These are phyloP conservation scores for Linepithema humile DNA, from an alignment of 1,140 invertebrate species.

Conservation along the genomic window DNA sequence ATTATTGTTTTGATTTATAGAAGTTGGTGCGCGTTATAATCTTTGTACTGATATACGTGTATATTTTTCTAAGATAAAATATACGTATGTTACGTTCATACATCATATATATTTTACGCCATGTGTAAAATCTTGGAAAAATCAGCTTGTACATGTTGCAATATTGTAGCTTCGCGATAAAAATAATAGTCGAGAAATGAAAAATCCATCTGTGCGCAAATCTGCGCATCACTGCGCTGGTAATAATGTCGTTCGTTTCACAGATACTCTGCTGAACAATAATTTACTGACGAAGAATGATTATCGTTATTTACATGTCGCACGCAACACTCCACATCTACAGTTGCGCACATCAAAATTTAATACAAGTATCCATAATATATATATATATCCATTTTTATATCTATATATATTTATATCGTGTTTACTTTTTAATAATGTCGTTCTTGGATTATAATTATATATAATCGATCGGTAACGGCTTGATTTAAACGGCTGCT, in stretches of 20 bases:
- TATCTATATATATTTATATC: slow-evolving; percentile 77
- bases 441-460: slow-evolving; percentile 74
- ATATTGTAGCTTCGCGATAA: background rate
- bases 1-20: slow-evolving; percentile 27
- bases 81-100: background rate
- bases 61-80: background rate
- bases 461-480: slow-evolving; percentile 64
- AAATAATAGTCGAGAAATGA: background rate
- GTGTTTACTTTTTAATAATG: slow-evolving; percentile 76
- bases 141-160: background rate
- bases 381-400: slow-evolving; percentile 70
- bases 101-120: background rate
- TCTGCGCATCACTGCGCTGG: background rate
- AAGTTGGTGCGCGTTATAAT: background rate
- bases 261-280: slow-evolving; percentile 66
- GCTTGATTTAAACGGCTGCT: slow-evolving; percentile 6
- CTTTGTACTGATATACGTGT: slow-evolving; percentile 2
- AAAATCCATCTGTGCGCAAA: background rate
- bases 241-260: slow-evolving; percentile 49
- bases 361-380: slow-evolving; percentile 74
- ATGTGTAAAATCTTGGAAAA: background rate
- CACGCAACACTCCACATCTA: slow-evolving; percentile 42
- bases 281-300: slow-evolving; percentile 66
- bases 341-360: slow-evolving; percentile 66
- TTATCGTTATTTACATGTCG: slow-evolving; percentile 74